Percentiles rank a stretch among this genome's conserved stretches.
Conservation (phyloP, 2,797 vertebrate species). For the Pristis pectinata region DNA sequence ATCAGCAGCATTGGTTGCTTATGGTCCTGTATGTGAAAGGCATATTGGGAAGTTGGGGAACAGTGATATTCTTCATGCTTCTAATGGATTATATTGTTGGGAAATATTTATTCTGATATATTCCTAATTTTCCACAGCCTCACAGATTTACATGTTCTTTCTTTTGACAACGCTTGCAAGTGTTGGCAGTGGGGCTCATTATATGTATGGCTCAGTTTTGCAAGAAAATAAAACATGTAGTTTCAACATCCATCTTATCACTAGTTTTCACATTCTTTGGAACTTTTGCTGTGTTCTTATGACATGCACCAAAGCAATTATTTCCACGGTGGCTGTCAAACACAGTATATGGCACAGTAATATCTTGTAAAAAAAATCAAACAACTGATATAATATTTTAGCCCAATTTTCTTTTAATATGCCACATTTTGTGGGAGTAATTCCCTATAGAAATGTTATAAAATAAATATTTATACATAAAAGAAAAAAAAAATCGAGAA, state of each 20-base stretch:
- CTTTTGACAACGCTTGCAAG: not conserved
- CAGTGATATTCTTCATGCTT: not conserved
- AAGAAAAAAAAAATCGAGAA: not conserved
- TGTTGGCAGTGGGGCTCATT: constrained; percentile 3
- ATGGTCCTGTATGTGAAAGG: not conserved
- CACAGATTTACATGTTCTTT: not conserved
- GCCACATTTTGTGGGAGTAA: not conserved
- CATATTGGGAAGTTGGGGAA: not conserved
- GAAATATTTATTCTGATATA: not conserved
- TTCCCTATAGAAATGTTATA: not conserved
- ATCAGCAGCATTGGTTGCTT: not conserved
- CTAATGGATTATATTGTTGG: not conserved
- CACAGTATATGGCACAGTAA: not conserved
- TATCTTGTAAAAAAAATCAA: constrained; percentile 22
- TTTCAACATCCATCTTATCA: constrained; percentile 13
- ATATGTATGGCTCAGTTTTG: not conserved
- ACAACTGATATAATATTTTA: not conserved
- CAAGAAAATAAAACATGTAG: not conserved
- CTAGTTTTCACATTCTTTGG: not conserved
- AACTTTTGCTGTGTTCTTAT: not conserved
- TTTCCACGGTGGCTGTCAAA: constrained; percentile 11
- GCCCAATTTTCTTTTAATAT: constrained; percentile 1
- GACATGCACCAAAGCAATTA: constrained; percentile 26
- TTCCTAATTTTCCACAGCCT: not conserved
- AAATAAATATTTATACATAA: constrained; percentile 16